A percentile compares a stretch with the other conserved stretches of the same genome.
Evolutionary conservation across 37 sponge, comb jelly and placozoan genomes (phyloP).

Genomic region (Trichoplax adhaerens): DNA sequence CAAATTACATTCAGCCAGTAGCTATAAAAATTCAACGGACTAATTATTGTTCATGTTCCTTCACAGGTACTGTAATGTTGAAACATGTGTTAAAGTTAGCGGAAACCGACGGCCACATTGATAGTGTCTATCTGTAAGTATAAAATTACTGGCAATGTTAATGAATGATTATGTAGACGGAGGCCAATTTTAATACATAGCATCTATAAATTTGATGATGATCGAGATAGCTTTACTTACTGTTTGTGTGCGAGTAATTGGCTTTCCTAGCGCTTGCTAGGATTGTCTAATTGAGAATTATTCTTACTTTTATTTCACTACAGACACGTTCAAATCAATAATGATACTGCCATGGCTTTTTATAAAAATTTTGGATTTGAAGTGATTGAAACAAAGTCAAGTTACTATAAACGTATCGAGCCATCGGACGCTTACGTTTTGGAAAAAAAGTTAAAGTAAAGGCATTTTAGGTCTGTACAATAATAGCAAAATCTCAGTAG

Average conservation of each 20-base stretch:
- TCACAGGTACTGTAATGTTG: constrained; percentile 42
- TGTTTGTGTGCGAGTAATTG: no score
- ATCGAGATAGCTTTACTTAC: no score
- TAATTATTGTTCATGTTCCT: not conserved
- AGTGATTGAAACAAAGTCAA: constrained; percentile 61
- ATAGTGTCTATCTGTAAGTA: constrained; percentile 65
- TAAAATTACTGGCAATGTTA: not conserved
- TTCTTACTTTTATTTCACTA: not conserved
- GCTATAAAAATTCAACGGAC: no score
- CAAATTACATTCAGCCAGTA: not conserved
- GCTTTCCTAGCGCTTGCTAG: no score
- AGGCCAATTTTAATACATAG: no score
- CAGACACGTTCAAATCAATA: constrained; percentile 83
- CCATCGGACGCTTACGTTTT: constrained; percentile 86
- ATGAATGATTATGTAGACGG: no score
- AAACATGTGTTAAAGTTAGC: constrained; percentile 57
- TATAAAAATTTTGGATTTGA: constrained; percentile 80
- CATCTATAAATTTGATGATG: no score
- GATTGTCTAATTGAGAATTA: no score
- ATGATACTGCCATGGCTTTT: constrained; percentile 84
- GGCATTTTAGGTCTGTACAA: not conserved
- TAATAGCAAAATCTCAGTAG: no score
- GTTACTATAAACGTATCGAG: constrained; percentile 91
- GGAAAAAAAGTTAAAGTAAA: constrained; percentile 25
- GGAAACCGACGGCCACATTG: constrained; percentile 36